These are phyloP conservation scores for Chirona hameri DNA, from an alignment of 2,888 invertebrate species.

Conservation along the genomic window DNA sequence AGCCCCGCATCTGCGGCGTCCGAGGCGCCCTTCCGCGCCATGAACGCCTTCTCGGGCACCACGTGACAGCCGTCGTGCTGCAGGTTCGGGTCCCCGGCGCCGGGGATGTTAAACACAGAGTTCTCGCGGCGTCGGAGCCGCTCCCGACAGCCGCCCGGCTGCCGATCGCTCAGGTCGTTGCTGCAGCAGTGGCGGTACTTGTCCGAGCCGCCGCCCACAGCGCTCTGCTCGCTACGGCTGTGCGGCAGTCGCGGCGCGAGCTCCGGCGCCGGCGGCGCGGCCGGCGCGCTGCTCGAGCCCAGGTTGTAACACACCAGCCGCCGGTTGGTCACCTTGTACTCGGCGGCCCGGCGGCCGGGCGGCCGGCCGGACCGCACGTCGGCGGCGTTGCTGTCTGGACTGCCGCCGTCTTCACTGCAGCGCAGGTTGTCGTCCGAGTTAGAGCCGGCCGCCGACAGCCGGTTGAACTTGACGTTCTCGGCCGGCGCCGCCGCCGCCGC, in stretches of 20 bases:
- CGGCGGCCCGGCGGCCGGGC: background rate
- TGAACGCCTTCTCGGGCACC: background rate
- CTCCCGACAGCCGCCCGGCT: conserved; percentile 38
- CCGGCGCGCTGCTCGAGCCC: background rate
- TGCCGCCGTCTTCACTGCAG: background rate
- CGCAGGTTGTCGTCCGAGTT: background rate
- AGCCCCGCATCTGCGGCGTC: background rate
- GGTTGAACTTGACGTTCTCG: no score
- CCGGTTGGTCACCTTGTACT: background rate
- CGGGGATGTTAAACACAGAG: conserved; percentile 40
- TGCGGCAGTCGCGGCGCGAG: conserved; percentile 12
- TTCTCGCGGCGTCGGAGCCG: conserved; percentile 38
- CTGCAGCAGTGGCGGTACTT: conserved; percentile 31
- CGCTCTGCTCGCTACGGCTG: conserved; percentile 32
- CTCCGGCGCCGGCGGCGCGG: background rate
- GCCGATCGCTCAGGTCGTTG: conserved; percentile 34
- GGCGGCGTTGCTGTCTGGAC: background rate
- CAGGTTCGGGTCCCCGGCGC: background rate
- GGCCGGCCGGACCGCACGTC: background rate
- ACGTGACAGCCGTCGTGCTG: background rate
- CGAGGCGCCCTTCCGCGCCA: background rate
- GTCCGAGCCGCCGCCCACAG: conserved; percentile 9
- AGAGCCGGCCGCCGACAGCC: background rate
- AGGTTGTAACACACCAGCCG: background rate
- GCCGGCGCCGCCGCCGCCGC: no score